Conservation (phyloP, 53 echinoderm and acorn worm genomes). For the Echinometra lucunter region DNA sequence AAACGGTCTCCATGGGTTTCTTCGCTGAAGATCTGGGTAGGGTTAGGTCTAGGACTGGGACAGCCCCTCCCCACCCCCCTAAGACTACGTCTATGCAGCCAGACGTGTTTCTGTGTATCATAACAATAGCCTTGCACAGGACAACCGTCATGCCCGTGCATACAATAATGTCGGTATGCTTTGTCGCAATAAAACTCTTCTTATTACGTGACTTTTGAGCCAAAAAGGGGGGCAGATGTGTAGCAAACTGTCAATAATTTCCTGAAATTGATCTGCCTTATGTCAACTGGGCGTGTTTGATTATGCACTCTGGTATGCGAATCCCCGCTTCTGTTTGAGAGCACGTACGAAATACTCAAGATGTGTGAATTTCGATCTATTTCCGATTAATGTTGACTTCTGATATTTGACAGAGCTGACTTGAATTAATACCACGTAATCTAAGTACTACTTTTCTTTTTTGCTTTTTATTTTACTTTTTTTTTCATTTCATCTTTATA, state of each 20-base stretch:
- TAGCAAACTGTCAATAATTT: background rate
- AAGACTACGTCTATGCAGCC: too few relatives aligned
- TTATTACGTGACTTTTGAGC: background rate
- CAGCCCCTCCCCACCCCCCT: too few relatives aligned
- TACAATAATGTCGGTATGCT: background rate
- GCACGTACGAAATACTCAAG: background rate
- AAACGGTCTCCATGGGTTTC: too few relatives aligned
- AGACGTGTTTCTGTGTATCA: background rate
- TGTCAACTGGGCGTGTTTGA: background rate
- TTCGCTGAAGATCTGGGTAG: too few relatives aligned
- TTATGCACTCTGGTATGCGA: background rate
- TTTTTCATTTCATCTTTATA: too few relatives aligned
- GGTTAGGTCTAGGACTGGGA: too few relatives aligned
- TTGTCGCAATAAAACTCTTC: background rate
- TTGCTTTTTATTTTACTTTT: too few relatives aligned
- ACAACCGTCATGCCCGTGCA: background rate
- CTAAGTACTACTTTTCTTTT: too few relatives aligned
- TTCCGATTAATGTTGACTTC: background rate
- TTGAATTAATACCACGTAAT: too few relatives aligned
- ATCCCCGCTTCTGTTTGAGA: background rate
- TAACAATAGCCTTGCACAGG: background rate
- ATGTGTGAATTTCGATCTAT: background rate
- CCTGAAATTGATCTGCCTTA: background rate
- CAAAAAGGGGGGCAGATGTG: background rate
- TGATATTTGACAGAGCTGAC: background rate